Percentiles rank a stretch among this genome's conserved stretches.
These are phyloP conservation scores for Philopotamus ludificatus DNA, from an alignment of 1,140 invertebrate species.

Conservation along the genomic window DNA sequence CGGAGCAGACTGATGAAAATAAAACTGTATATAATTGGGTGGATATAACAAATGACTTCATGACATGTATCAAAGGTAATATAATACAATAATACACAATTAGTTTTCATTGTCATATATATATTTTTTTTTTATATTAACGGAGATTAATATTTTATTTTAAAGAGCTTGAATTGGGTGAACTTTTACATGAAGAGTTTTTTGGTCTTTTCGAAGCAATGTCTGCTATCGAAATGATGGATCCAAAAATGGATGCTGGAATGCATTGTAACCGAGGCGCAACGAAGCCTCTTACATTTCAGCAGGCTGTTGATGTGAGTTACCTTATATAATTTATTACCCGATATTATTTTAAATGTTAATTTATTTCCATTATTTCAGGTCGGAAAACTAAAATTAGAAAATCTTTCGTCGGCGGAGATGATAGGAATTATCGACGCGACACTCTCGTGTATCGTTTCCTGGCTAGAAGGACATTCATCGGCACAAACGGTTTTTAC, in stretches of 20 bases:
- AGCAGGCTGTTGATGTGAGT: constrained; percentile 76
- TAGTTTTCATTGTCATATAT: no score
- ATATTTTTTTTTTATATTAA: no score
- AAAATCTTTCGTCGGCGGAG: constrained; percentile 69
- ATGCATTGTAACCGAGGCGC: constrained; percentile 91
- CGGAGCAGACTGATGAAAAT: constrained; percentile 4
- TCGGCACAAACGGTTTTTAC: constrained; percentile 96
- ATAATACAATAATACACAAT: neutral
- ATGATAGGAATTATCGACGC: constrained; percentile 91
- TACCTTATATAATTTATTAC: neutral
- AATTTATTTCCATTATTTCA: constrained; percentile 44
- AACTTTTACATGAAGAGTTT: constrained; percentile 84
- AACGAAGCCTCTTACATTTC: constrained; percentile 83
- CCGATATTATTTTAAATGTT: constrained; percentile 3
- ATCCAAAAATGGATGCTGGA: constrained; percentile 99
- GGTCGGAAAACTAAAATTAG: constrained; percentile 76
- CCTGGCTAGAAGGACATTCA: constrained; percentile 94
- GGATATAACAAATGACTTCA: constrained; percentile 76
- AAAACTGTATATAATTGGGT: constrained; percentile 63
- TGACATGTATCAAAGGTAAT: constrained; percentile 70
- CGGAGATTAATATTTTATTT: constrained; percentile 19
- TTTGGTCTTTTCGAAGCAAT: constrained; percentile 98
- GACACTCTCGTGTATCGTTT: constrained; percentile 88
- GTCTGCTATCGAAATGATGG: constrained; percentile 99
- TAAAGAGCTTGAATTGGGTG: constrained; percentile 79